phyloP scores from a whole-genome alignment of 1,140 invertebrate genomes.

The Aphaenogaster ashmeadi region DNA sequence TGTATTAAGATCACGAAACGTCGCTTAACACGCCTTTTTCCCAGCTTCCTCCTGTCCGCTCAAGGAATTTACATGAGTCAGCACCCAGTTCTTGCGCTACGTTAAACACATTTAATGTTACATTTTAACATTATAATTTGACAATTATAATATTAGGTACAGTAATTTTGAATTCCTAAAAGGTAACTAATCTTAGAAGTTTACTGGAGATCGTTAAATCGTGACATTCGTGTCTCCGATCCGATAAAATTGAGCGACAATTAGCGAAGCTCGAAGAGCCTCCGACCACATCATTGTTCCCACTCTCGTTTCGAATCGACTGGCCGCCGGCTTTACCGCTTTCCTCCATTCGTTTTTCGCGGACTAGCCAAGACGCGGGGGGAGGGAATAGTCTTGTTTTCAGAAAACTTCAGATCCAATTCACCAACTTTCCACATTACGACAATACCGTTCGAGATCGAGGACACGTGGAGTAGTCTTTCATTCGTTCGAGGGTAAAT shows the following conservation, averaged over 20 bases:
- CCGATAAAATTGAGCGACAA: slow-evolving; percentile 22
- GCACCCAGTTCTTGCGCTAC: background rate
- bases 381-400: slow-evolving; percentile 68
- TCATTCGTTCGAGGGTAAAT: slow-evolving; percentile 58
- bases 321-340: background rate
- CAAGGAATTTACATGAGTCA: slow-evolving; percentile 1
- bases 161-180: background rate
- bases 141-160: background rate
- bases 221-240: background rate
- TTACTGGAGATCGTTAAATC: background rate
- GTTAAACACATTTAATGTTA: background rate
- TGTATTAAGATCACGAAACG: slow-evolving; percentile 45
- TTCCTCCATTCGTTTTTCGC: background rate
- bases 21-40: slow-evolving; percentile 40
- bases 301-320: slow-evolving; percentile 27
- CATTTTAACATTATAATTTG: background rate
- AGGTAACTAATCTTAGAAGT: background rate
- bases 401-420: slow-evolving; percentile 81
- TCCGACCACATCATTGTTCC: slow-evolving; percentile 57
- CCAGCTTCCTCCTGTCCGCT: background rate
- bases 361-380: background rate
- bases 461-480: slow-evolving; percentile 66
- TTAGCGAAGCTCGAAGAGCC: slow-evolving; percentile 52
- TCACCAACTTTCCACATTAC: slow-evolving; percentile 80
- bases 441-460: slow-evolving; percentile 75